phyloP scores from a whole-genome alignment of 2,888 invertebrate genomes.

The Pachydiplax longipennis region DNA sequence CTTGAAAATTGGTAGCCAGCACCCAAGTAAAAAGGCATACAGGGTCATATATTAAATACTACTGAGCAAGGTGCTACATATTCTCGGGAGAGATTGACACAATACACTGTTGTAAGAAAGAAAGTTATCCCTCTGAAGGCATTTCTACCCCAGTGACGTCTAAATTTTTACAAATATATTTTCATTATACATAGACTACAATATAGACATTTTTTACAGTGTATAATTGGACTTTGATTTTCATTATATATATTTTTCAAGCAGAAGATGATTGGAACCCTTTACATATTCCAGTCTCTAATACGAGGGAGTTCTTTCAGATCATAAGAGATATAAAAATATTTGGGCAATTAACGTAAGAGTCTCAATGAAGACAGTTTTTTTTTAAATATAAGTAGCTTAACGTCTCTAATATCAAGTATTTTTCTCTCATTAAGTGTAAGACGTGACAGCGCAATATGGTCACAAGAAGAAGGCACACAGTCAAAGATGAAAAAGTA shows the following conservation, averaged over 20 bases:
- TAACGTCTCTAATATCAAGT: slow-evolving; percentile 15
- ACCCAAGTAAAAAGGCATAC: slow-evolving; percentile 42
- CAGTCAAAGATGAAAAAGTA: slow-evolving; percentile 42
- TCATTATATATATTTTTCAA: neutral
- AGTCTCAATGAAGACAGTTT: slow-evolving; percentile 26
- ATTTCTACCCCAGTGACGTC: slow-evolving; percentile 26
- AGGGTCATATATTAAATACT: slow-evolving; percentile 23
- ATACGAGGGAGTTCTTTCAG: slow-evolving; percentile 11
- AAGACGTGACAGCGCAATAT: slow-evolving; percentile 35
- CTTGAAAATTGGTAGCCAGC: slow-evolving; percentile 34
- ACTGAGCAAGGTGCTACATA: slow-evolving; percentile 40
- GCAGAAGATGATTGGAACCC: slow-evolving; percentile 12
- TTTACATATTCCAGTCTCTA: neutral
- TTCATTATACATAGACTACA: slow-evolving; percentile 29
- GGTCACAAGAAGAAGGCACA: slow-evolving; percentile 42
- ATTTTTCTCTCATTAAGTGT: slow-evolving; percentile 12
- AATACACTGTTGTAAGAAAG: slow-evolving; percentile 8
- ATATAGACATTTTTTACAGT: slow-evolving; percentile 16
- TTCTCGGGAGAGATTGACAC: slow-evolving; percentile 34
- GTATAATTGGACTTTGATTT: neutral
- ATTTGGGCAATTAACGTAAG: neutral
- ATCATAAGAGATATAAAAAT: slow-evolving; percentile 25
- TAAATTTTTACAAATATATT: slow-evolving; percentile 43
- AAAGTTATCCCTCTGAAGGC: slow-evolving; percentile 17
- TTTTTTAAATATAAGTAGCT: slow-evolving; percentile 13